Base-by-base conservation (phyloP, 2,888 invertebrate genomes). In the Exephanes ischioxanthus region DNA sequence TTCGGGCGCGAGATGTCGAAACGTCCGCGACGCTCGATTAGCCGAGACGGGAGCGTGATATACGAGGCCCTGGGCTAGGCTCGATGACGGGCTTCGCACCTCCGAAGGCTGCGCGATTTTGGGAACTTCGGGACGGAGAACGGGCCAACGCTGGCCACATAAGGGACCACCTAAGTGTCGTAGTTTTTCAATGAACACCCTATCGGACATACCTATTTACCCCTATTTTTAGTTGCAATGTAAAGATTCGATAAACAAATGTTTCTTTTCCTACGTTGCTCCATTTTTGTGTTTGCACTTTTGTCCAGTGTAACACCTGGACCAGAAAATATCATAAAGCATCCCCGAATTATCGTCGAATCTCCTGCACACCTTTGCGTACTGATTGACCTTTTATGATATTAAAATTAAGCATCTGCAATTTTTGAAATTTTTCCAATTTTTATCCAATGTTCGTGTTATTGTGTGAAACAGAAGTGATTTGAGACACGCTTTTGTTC, bases 1-100 rank as follows among this genome's bases (percentile, higher is more conserved):
- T 79, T 79, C 33, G 58, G 33, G n/a, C 70, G 19, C 41, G 70
- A 73, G 61, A 79, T 26, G 71, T 83, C 79, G 79, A 68, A 79
- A 88, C 77, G 87, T 87, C 79, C 80, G 87, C 68, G 81, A 86
- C 85, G 87, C 86, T 84, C 85, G 88, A 87, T 89, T 89, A 88
- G 86, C 80, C 76, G 80, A 83, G 88, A 88, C 84, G 83, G 75
- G 83, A 84, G 76, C 77, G 85, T 89, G 87, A 88, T 87, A 83
- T 87, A 87, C 85, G 85, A 86, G 71, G 55, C 67, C 80, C 71
- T 48, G 45, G 45, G 16, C 45, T 48, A 67, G 58, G 63, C 84
- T 68, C 83, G 66, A 51, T 26, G 53, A 73, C 22, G 26, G 73
- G 63, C 75, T 53, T 41, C 41, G 75, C 19, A 48, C 75, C 14